Evolutionary conservation across 2,888 invertebrate genomes (phyloP).

Genomic region (Melieria picta): DNA sequence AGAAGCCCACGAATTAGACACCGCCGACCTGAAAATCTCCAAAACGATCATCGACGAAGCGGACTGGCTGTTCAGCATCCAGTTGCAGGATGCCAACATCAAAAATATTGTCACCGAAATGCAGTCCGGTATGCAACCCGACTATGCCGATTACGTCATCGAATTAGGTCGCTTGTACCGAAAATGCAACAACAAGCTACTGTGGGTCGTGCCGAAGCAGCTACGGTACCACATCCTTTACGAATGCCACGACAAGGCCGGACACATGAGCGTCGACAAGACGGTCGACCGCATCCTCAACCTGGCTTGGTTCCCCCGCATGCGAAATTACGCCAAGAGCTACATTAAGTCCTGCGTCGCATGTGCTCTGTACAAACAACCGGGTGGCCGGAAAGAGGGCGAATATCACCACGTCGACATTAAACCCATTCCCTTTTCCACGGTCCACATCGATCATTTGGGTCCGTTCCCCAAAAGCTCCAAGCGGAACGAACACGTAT

Average conservation of each 20-base stretch:
- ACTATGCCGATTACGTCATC: no score
- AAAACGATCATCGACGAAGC: not conserved
- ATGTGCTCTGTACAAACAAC: constrained; percentile 57
- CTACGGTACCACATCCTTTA: constrained; percentile 9
- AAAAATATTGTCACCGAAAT: not conserved
- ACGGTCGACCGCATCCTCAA: not conserved
- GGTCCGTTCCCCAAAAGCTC: not conserved
- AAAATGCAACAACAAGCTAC: constrained; percentile 13
- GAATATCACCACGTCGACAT: constrained; percentile 25
- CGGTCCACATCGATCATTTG: constrained; percentile 2
- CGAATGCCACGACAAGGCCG: constrained; percentile 3
- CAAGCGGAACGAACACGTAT: no score
- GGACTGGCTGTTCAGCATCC: not conserved
- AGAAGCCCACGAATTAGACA: not conserved
- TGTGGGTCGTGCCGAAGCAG: constrained; percentile 26
- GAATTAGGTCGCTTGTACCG: not conserved
- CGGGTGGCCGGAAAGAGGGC: constrained; percentile 4
- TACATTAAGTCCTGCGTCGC: constrained; percentile 14
- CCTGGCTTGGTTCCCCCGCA: constrained; percentile 5
- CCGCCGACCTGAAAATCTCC: not conserved
- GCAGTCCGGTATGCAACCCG: not conserved
- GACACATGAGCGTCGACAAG: constrained; percentile 32
- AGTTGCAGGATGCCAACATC: constrained; percentile 1
- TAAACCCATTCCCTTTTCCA: constrained; percentile 13
- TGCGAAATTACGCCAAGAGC: constrained; percentile 1